Conservation (phyloP, 2,888 invertebrate genomes). For the Amphipyra berbera region DNA sequence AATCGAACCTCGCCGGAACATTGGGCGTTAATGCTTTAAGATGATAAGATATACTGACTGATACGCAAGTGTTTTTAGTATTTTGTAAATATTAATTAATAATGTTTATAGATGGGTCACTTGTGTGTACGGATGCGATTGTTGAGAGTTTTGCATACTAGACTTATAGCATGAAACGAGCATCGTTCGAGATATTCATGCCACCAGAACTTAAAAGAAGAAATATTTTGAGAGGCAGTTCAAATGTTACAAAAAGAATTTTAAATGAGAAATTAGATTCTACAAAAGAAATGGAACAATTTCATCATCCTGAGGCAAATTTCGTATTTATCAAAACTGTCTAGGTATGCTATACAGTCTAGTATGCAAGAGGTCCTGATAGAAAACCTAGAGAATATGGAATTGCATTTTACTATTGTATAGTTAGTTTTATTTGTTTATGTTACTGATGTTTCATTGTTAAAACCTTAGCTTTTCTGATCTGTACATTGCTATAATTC, state of each 20-base stretch:
- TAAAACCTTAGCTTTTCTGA: conserved; percentile 63
- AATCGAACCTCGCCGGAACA: conserved; percentile 50
- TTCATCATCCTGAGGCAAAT: too few relatives aligned
- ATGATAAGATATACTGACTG: conserved; percentile 80
- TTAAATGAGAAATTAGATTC: too few relatives aligned
- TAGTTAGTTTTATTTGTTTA: conserved; percentile 58
- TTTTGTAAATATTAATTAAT: conserved; percentile 85
- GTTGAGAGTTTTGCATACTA: conserved; percentile 55
- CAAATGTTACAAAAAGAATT: too few relatives aligned
- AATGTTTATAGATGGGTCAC: conserved; percentile 76
- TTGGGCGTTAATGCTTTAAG: conserved; percentile 68
- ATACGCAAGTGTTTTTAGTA: conserved; percentile 84
- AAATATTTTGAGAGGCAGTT: too few relatives aligned
- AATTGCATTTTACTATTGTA: conserved; percentile 75
- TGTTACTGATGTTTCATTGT: conserved; percentile 60
- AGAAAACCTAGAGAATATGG: conserved; percentile 72
- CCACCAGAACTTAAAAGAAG: too few relatives aligned
- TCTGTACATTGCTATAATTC: conserved; percentile 73
- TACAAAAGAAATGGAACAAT: too few relatives aligned
- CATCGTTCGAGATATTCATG: too few relatives aligned
- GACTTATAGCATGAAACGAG: conserved; percentile 33
- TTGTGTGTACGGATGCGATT: conserved; percentile 79
- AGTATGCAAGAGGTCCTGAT: conserved; percentile 56
- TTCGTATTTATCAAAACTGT: not conserved
- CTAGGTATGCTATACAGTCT: conserved; percentile 30